These are phyloP conservation scores for Dinoponera quadriceps DNA, from an alignment of 1,140 invertebrate species.

Conservation along the genomic window DNA sequence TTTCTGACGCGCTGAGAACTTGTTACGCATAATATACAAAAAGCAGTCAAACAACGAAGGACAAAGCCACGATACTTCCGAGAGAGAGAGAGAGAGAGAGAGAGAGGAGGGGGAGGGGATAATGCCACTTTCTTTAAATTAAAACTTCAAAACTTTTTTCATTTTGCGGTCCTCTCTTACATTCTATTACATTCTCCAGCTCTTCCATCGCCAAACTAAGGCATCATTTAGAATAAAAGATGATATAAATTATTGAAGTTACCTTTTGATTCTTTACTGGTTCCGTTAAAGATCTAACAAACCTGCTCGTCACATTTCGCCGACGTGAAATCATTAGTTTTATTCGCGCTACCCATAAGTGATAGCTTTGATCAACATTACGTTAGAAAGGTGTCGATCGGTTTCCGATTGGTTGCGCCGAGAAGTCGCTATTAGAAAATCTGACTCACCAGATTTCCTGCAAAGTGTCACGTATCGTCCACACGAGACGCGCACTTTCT, in stretches of 20 bases:
- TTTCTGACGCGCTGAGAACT: background rate
- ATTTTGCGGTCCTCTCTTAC: background rate
- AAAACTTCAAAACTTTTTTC: constrained; percentile 30
- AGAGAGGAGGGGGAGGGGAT: background rate
- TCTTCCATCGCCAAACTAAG: background rate
- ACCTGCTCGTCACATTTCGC: no score
- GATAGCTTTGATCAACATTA: no score
- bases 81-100: background rate
- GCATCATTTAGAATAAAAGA: background rate
- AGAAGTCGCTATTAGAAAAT: no score
- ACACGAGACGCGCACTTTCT: no score
- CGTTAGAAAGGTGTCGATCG: no score
- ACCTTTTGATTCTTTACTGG: background rate
- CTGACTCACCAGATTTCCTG: no score
- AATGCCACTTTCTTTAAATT: background rate
- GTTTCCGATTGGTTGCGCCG: no score
- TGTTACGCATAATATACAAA: constrained; percentile 11
- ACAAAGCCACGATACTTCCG: background rate
- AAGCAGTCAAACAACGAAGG: background rate
- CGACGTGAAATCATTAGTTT: no score
- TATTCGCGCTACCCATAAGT: no score
- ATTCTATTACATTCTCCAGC: background rate
- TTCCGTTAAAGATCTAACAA: no score
- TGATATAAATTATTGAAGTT: background rate
- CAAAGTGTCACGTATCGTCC: no score